Conservation (phyloP, 2,113 vertebrate genomes). For the Aspidoscelis tigris region DNA sequence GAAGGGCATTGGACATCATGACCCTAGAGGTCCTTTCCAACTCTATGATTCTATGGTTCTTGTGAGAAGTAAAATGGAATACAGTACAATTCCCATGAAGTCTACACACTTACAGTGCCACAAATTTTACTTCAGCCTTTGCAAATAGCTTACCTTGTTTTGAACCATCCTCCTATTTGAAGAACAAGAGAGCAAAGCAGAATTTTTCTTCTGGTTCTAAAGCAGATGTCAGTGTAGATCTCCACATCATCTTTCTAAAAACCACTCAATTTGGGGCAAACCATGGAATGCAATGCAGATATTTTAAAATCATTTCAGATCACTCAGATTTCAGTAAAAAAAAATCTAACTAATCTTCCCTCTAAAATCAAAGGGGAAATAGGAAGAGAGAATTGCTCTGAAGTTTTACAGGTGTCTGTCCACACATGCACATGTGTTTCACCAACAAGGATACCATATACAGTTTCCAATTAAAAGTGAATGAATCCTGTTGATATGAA, state of each 20-base stretch:
- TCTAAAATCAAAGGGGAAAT: no score
- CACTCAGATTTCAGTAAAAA: not conserved
- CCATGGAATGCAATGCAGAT: not conserved
- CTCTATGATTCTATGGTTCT: not conserved
- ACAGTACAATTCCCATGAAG: not conserved
- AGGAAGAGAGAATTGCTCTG: no score
- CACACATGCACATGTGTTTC: no score
- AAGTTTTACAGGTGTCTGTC: no score
- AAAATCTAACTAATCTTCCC: no score
- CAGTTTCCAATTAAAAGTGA: no score
- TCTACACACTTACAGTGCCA: not conserved
- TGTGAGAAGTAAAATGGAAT: constrained; percentile 15
- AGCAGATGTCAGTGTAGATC: not conserved
- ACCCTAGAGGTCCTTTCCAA: no score
- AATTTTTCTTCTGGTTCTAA: not conserved
- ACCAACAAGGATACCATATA: no score
- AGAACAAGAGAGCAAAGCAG: not conserved
- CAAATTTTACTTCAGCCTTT: not conserved
- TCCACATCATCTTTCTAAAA: not conserved
- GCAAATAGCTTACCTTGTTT: no score
- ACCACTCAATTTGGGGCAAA: not conserved
- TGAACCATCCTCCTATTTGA: not conserved
- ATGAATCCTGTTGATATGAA: no score
- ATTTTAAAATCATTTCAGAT: not conserved
- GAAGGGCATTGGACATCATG: no score